Percentiles rank a stretch among this genome's conserved stretches.
phyloP scores from a whole-genome alignment of 2,797 vertebrate species.

The Malacoctenus gilli region DNA sequence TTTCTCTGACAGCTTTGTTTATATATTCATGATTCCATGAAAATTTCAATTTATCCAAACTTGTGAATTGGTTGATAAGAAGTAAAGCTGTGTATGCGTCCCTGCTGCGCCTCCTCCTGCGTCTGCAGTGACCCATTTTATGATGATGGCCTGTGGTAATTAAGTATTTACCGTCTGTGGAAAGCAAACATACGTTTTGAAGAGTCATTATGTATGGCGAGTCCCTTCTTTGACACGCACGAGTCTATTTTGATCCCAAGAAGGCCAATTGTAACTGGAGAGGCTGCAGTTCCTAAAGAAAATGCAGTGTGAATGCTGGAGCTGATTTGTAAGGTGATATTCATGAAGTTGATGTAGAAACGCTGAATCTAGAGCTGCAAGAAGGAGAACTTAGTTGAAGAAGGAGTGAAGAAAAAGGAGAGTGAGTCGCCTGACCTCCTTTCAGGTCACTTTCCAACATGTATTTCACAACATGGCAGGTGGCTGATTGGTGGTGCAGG shows the following conservation, averaged over 20 bases:
- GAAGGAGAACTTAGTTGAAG: no score
- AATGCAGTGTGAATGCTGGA: no score
- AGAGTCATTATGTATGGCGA: neutral
- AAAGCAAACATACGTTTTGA: slow-evolving; percentile 8
- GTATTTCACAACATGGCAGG: no score
- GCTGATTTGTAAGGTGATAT: no score
- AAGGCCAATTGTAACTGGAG: no score
- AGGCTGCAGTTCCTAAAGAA: no score
- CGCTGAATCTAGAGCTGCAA: no score
- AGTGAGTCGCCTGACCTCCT: no score
- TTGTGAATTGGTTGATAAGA: slow-evolving; percentile 37
- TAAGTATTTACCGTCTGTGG: slow-evolving; percentile 10
- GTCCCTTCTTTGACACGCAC: neutral
- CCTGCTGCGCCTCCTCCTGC: slow-evolving; percentile 2
- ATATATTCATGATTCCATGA: slow-evolving; percentile 61
- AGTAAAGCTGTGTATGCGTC: neutral
- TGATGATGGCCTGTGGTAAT: slow-evolving; percentile 7
- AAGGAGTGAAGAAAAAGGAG: no score
- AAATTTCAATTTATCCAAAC: slow-evolving; percentile 52
- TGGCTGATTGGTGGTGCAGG: no score
- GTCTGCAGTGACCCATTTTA: slow-evolving; percentile 34
- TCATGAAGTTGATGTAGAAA: no score
- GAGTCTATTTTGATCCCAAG: neutral
- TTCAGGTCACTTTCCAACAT: no score
- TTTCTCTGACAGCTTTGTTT: slow-evolving; percentile 41